Conservation (phyloP, 1,140 invertebrate species). For the Grapholita molesta region DNA sequence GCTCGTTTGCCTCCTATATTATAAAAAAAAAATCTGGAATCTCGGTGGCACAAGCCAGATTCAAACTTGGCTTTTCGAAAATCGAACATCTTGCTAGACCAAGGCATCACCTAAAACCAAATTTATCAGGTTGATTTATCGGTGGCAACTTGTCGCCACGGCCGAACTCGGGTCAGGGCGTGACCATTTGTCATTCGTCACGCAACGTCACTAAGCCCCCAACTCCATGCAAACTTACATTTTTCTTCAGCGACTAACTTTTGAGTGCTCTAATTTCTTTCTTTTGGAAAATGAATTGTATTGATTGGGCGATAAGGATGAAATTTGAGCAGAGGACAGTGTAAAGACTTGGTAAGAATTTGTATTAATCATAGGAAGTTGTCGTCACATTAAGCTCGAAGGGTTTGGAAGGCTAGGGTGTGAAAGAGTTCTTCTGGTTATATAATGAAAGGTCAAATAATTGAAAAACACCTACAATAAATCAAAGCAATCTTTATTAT, state of each 20-base stretch:
- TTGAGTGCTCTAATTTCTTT: neutral
- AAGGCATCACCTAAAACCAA: too few relatives aligned
- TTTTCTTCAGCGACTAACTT: slow-evolving; percentile 14
- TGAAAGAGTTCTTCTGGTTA: too few relatives aligned
- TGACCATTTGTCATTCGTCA: slow-evolving; percentile 18
- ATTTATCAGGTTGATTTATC: neutral
- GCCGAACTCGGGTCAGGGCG: slow-evolving; percentile 6
- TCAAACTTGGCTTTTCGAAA: too few relatives aligned
- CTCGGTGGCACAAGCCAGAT: too few relatives aligned
- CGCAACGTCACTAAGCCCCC: slow-evolving; percentile 9
- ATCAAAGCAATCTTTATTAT: too few relatives aligned
- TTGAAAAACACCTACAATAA: too few relatives aligned
- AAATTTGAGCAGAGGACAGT: neutral
- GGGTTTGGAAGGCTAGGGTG: too few relatives aligned
- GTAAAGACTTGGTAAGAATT: neutral
- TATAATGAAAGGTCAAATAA: too few relatives aligned
- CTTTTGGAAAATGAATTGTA: neutral
- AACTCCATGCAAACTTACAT: slow-evolving; percentile 6
- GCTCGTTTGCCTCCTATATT: too few relatives aligned
- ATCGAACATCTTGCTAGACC: too few relatives aligned
- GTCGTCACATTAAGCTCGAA: slow-evolving; percentile 4
- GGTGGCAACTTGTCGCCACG: neutral
- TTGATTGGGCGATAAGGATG: neutral
- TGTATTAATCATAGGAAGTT: slow-evolving; percentile 11
- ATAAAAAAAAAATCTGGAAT: too few relatives aligned